Conservation (phyloP, 2,797 vertebrate species). For the Oceanodroma leucorhoa region DNA sequence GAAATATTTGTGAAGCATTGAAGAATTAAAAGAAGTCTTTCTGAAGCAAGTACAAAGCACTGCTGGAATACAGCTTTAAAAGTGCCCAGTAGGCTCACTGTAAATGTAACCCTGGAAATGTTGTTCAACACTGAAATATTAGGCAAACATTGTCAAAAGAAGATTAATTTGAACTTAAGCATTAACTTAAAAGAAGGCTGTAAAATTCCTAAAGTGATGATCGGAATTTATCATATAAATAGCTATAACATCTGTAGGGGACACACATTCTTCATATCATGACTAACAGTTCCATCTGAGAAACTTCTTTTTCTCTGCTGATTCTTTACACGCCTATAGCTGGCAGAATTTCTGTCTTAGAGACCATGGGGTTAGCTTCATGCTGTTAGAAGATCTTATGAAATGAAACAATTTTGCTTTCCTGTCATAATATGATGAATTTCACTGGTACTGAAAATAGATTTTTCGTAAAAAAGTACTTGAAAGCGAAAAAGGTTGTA, state of each 20-base stretch:
- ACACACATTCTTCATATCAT: conserved; percentile 59
- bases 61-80: conserved; percentile 60
- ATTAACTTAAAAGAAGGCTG: conserved; percentile 64
- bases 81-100: conserved; percentile 29
- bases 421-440: conserved; percentile 55
- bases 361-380: conserved; percentile 57
- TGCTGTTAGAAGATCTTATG: conserved; percentile 23
- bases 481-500: conserved; percentile 20
- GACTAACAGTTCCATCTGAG: conserved; percentile 55
- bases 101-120: conserved; percentile 60
- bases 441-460: conserved; percentile 34
- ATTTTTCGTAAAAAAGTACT: conserved; percentile 12
- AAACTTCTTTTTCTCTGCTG: conserved; percentile 48
- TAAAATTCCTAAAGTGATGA: conserved; percentile 50
- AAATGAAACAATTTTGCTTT: conserved; percentile 67
- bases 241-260: conserved; percentile 71
- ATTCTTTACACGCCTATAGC: conserved; percentile 43
- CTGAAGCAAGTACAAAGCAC: conserved; percentile 12
- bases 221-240: conserved; percentile 70
- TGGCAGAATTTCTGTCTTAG: conserved; percentile 54
- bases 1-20: background rate
- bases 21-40: conserved; percentile 37
- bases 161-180: conserved; percentile 68
- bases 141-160: conserved; percentile 68
- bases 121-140: conserved; percentile 69